Percentiles rank a stretch among this genome's conserved stretches.
Conservation (phyloP, 2,113 vertebrate species). For the Chloroceryle aenea region DNA sequence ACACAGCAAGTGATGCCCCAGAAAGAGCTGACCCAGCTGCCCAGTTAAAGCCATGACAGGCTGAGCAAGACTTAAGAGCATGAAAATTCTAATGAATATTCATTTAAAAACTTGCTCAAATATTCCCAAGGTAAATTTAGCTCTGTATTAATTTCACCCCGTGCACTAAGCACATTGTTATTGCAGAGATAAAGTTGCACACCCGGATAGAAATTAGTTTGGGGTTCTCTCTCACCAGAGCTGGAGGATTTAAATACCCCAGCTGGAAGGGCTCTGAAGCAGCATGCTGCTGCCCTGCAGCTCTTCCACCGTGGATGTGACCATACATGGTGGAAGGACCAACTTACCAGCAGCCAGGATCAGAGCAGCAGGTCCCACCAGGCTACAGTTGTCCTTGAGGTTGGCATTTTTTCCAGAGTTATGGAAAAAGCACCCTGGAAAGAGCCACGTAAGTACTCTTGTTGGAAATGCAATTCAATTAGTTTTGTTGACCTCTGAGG, state of each 20-base stretch:
- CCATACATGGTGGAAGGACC: not conserved
- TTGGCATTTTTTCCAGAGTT: not conserved
- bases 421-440: not conserved
- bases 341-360: not conserved
- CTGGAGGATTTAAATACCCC: not conserved
- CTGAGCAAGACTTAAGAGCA: not conserved
- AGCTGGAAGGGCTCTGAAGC: not conserved
- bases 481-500: not conserved
- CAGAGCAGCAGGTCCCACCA: not conserved
- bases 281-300: not conserved
- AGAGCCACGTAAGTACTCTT: not conserved
- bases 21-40: slow-evolving; percentile 31
- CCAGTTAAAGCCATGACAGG: not conserved
- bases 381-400: not conserved
- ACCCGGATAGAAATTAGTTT: not conserved
- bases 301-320: not conserved
- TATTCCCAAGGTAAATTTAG: slow-evolving; percentile 8
- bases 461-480: not conserved
- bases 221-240: not conserved
- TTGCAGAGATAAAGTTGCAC: not conserved
- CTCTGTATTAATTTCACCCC: not conserved
- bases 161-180: not conserved
- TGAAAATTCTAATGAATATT: slow-evolving; percentile 21
- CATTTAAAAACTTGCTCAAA: not conserved
- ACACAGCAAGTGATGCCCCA: rapidly evolving